These are phyloP conservation scores for Gila orcuttii DNA, from an alignment of 2,113 vertebrate species.

Conservation along the genomic window DNA sequence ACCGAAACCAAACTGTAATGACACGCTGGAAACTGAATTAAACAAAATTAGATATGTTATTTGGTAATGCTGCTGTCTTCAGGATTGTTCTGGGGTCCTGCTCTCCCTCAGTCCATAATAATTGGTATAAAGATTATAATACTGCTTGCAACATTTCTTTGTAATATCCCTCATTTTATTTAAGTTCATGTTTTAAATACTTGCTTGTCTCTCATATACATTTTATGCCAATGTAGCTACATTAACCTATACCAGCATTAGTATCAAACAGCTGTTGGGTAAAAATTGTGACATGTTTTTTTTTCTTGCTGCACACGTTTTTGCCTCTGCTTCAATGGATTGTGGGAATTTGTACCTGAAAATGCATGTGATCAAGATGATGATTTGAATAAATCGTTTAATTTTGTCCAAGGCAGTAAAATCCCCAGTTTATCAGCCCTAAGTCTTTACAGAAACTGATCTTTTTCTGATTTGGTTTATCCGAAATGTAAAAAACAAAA, in stretches of 20 bases:
- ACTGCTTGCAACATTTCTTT: neutral
- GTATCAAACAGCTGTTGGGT: neutral
- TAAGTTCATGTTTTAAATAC: conserved; percentile 14
- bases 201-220: neutral
- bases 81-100: neutral
- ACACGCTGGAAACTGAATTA: neutral
- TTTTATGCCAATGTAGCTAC: neutral
- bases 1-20: neutral
- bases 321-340: neutral
- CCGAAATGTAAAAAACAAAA: neutral
- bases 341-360: neutral
- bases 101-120: neutral
- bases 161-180: neutral
- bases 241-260: neutral
- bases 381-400: neutral
- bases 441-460: neutral
- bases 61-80: neutral
- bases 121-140: neutral
- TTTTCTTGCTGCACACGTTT: neutral
- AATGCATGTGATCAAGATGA: conserved; percentile 19
- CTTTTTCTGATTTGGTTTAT: neutral
- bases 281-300: neutral
- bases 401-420: neutral
- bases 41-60: neutral
- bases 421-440: neutral